These are phyloP conservation scores for Darevskia nairensis DNA, from an alignment of 2,797 vertebrate species.

Conservation along the genomic window DNA sequence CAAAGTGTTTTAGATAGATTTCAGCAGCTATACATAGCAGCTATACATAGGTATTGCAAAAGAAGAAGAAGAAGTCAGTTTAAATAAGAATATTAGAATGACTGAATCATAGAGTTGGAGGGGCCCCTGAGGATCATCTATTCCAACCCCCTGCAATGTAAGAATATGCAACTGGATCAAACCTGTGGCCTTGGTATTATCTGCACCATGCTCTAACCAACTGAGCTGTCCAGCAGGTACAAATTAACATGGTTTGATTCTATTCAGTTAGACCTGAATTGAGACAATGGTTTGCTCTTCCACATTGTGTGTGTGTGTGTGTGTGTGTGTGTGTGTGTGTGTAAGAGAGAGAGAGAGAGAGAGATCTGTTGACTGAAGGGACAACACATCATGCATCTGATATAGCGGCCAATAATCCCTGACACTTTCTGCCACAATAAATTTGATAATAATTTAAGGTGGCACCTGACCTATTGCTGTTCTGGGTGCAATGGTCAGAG, in stretches of 20 bases:
- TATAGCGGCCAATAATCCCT: not conserved
- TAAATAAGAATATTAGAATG: not conserved
- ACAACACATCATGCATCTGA: not conserved
- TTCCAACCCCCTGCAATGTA: too few relatives aligned
- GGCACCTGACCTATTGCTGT: not conserved
- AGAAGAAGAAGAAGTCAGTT: too few relatives aligned
- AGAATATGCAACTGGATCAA: too few relatives aligned
- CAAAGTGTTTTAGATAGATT: not conserved
- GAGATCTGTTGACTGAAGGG: too few relatives aligned
- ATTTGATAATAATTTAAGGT: not conserved
- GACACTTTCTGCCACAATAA: not conserved
- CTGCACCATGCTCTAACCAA: too few relatives aligned
- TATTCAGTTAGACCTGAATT: not conserved
- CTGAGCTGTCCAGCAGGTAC: too few relatives aligned
- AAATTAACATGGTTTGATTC: not conserved
- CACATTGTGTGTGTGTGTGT: too few relatives aligned
- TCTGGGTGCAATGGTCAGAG: not conserved
- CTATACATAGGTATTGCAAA: not conserved
- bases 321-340: too few relatives aligned
- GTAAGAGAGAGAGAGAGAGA: too few relatives aligned
- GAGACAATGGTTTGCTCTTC: not conserved
- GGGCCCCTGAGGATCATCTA: too few relatives aligned
- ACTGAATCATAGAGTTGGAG: not conserved
- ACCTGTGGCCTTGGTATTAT: too few relatives aligned
- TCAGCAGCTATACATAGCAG: not conserved